These are phyloP conservation scores for Priocnemis perturbator DNA, from an alignment of 2,888 invertebrate species.

Conservation along the genomic window DNA sequence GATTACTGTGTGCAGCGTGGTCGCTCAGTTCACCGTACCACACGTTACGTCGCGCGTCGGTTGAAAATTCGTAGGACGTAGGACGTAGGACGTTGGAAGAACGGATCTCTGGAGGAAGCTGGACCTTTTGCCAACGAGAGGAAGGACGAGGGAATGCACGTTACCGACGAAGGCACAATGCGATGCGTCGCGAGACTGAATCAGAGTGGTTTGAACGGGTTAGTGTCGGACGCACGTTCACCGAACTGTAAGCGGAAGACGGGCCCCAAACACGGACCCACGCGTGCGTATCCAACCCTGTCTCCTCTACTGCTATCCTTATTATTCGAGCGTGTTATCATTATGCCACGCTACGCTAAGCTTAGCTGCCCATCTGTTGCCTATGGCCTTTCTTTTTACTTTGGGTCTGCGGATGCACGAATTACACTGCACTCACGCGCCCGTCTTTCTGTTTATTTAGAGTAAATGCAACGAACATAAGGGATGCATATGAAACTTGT, in stretches of 20 bases:
- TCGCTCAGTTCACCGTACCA: too few relatives aligned
- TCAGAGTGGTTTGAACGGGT: neutral
- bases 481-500: neutral
- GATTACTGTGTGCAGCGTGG: too few relatives aligned
- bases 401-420: slow-evolving; percentile 9
- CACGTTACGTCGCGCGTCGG: too few relatives aligned
- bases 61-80: too few relatives aligned
- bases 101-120: too few relatives aligned
- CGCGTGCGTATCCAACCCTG: slow-evolving; percentile 76
- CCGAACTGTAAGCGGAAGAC: slow-evolving; percentile 67
- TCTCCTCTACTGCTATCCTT: slow-evolving; percentile 71
- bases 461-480: neutral
- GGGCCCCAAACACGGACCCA: slow-evolving; percentile 71
- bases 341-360: slow-evolving; percentile 67
- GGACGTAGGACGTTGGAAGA: too few relatives aligned
- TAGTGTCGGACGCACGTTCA: slow-evolving; percentile 42
- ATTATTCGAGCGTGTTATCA: slow-evolving; percentile 74
- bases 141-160: too few relatives aligned
- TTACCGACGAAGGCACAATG: neutral
- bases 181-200: neutral
- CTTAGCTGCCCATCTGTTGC: slow-evolving; percentile 56
- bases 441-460: neutral
- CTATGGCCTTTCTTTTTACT: slow-evolving; percentile 36
- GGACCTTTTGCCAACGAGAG: too few relatives aligned
- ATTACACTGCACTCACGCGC: neutral